Base-by-base conservation (phyloP, 2,113 vertebrate genomes). In the Muntiacus reevesi region DNA sequence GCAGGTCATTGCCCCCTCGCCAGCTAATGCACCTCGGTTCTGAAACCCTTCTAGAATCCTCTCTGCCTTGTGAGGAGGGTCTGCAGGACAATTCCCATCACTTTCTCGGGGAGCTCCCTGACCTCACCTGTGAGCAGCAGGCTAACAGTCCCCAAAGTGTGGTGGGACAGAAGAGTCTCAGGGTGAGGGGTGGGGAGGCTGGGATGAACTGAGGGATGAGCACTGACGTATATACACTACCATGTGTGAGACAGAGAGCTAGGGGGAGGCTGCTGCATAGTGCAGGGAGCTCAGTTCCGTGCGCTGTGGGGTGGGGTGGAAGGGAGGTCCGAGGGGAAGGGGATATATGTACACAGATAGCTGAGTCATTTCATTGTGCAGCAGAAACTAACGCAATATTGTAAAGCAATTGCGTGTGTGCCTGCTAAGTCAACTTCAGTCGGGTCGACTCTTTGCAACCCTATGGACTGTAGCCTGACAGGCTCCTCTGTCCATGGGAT, bases 1-100 rank as follows among this genome's bases (percentile, higher is more conserved):
- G 14, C 40, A 27, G 4, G 28, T 52, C n/a, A 28, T 45, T 16
- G 23, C 17, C 27, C 25, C 19, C 28, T 40, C 54, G 2, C 47
- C 47, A 1, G 1, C 47, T 2, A 13, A 30, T 0, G 8, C 12
- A 21, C 40, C 33, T 52, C 0, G 0, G n/a, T 74, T 78, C 85
- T 59, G 92, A 95, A 89, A 74, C 36, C n/a, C 76, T 78, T 88
- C 84, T 40, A 57, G 91, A 82, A 96, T 8, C 55, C 55, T 94
- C 71, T 84, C 54, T 89, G 67, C 33, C 36, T n/a, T 28, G 47
- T 15, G 43, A 47, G 10, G 3, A 15, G 16, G 5, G 50, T 95
- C 92, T 28, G 40, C 36, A 25, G 74, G 60, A 85, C 21, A 43
- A 54, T 3, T 10, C 36, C 60, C 14, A 47, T 7, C 27, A 6